Evolutionary conservation across 2,113 vertebrate genomes (phyloP).

Genomic region (Paradisaea rubra): DNA sequence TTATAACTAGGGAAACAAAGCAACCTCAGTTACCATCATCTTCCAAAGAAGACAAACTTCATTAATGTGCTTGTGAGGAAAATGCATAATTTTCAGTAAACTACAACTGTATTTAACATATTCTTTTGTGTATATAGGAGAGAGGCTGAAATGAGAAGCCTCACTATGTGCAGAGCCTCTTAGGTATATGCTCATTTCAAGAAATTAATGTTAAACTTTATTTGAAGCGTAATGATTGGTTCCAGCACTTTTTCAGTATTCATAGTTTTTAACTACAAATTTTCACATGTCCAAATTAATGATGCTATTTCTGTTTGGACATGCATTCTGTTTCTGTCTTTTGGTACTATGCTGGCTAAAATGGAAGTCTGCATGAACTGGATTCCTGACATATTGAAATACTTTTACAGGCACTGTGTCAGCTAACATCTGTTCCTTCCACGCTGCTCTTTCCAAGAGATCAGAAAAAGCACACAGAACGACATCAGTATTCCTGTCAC

Average conservation of each 20-base stretch:
- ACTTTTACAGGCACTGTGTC: neutral
- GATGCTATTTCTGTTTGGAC: neutral
- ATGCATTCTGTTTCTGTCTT: neutral
- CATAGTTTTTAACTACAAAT: neutral
- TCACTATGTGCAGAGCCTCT: neutral
- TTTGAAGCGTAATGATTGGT: neutral
- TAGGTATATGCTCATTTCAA: neutral
- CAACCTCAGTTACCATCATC: neutral
- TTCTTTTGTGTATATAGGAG: neutral
- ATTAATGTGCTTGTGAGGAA: neutral
- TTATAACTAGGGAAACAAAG: neutral
- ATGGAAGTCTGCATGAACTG: neutral
- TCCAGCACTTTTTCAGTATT: neutral
- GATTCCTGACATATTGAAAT: neutral
- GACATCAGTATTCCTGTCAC: neutral
- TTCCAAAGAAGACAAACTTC: neutral
- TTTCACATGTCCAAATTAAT: neutral
- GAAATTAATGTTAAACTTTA: neutral
- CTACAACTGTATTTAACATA: neutral
- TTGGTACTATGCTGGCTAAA: neutral
- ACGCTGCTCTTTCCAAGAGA: neutral
- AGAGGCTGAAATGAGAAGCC: neutral
- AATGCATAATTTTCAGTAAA: neutral
- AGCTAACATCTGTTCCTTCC: neutral
- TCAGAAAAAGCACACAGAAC: neutral